Percentiles rank a stretch among this genome's conserved stretches.
Evolutionary conservation across 2,797 vertebrate genomes (phyloP).

Genomic region (Coranthus polyacanthus): DNA sequence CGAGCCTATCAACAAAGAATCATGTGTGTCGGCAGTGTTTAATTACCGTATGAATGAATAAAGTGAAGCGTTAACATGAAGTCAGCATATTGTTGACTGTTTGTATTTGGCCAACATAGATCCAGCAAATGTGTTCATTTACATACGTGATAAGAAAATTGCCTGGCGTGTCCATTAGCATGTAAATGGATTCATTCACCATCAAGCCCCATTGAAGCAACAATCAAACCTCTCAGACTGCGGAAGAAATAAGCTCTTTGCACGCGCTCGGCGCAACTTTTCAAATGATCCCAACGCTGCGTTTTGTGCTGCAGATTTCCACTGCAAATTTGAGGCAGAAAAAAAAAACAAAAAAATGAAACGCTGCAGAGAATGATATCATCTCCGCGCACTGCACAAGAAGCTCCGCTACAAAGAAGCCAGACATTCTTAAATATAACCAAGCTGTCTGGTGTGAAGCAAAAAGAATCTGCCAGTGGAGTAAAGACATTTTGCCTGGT

Average conservation of each 20-base stretch:
- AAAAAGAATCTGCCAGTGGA: too few species aligned
- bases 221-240: conserved; percentile 58
- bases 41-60: conserved; percentile 79
- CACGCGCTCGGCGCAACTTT: conserved; percentile 23
- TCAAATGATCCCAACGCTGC: conserved; percentile 33
- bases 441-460: too few species aligned
- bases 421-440: too few species aligned
- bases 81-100: conserved; percentile 75
- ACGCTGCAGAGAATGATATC: conserved; percentile 3
- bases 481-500: too few species aligned
- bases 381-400: not conserved
- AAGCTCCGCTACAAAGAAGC: too few species aligned
- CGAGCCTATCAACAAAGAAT: conserved; percentile 71
- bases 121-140: conserved; percentile 71
- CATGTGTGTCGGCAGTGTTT: conserved; percentile 76
- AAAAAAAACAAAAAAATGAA: too few species aligned
- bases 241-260: conserved; percentile 30
- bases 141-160: conserved; percentile 79
- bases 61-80: conserved; percentile 66
- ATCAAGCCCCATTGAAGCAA: conserved; percentile 46
- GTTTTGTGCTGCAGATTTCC: conserved; percentile 36
- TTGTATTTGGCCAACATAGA: conserved; percentile 71
- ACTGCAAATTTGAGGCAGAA: too few species aligned
- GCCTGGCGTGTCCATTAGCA: conserved; percentile 70
- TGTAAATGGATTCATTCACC: conserved; percentile 77